Evolutionary conservation across 35 echinoderm and acorn worm genomes (phyloP).

Genomic region (Stichopus chloronotus): DNA sequence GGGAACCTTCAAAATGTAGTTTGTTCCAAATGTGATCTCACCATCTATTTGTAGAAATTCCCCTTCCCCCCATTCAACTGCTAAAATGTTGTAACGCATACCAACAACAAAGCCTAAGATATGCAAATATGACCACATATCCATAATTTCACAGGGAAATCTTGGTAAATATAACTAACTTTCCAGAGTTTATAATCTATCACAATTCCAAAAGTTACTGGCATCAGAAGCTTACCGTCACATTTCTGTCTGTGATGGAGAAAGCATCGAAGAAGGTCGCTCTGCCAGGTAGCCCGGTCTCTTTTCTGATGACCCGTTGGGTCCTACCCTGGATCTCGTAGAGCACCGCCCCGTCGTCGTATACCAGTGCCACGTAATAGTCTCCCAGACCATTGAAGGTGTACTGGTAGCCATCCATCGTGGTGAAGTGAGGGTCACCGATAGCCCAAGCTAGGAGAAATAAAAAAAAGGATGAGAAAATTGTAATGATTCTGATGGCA

Average conservation of each 20-base stretch:
- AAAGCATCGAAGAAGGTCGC: constrained; percentile 35
- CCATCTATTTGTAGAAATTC: no score
- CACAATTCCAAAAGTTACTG: no score
- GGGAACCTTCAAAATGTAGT: no score
- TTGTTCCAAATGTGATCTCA: no score
- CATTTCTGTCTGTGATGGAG: background rate
- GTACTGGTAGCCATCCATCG: constrained; percentile 38
- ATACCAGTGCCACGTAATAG: constrained; percentile 32
- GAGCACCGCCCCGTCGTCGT: background rate
- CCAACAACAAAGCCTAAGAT: no score
- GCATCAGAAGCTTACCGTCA: background rate
- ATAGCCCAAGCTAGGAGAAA: constrained; percentile 29
- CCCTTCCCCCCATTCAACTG: no score
- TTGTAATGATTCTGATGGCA: no score
- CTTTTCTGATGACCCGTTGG: background rate
- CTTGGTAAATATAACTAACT: no score
- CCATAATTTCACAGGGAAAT: no score
- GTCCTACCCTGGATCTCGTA: constrained; percentile 63
- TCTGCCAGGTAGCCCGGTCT: background rate
- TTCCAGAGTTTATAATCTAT: no score
- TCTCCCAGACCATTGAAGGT: constrained; percentile 76
- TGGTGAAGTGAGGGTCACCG: constrained; percentile 70
- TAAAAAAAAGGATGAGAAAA: background rate
- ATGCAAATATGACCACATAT: no score
- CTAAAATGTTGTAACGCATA: no score